These are phyloP conservation scores for Mythimna impura DNA, from an alignment of 2,888 invertebrate species.

Conservation along the genomic window DNA sequence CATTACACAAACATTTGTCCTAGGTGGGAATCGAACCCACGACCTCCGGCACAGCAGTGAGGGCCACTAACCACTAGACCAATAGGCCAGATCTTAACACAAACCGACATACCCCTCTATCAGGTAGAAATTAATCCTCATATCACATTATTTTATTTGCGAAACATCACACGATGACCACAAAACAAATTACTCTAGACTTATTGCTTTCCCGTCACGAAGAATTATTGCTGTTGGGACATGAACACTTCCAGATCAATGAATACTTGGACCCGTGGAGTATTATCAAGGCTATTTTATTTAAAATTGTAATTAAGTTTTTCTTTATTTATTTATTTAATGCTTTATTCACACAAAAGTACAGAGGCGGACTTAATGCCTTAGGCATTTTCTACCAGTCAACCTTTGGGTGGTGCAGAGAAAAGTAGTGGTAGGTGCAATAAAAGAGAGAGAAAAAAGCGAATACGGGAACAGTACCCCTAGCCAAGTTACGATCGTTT, in stretches of 20 bases:
- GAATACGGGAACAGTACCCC: too few species aligned
- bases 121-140: slow-evolving; percentile 35
- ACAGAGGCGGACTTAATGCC: too few species aligned
- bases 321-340: not conserved
- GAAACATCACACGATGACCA: slow-evolving; percentile 51
- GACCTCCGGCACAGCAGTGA: too few species aligned
- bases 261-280: slow-evolving; percentile 34
- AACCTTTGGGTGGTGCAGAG: too few species aligned
- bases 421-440: too few species aligned
- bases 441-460: too few species aligned
- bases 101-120: slow-evolving; percentile 21
- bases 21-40: too few species aligned
- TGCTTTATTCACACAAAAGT: too few species aligned
- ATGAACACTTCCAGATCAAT: slow-evolving; percentile 48
- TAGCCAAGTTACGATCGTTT: too few species aligned
- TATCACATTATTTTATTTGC: slow-evolving; percentile 46
- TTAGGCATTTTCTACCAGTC: too few species aligned
- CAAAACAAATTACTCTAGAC: slow-evolving; percentile 64
- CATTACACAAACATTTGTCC: too few species aligned
- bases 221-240: slow-evolving; percentile 46
- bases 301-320: slow-evolving; percentile 3
- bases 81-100: slow-evolving; percentile 15
- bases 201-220: slow-evolving; percentile 63
- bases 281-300: slow-evolving; percentile 21
- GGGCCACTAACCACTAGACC: too few species aligned